These are phyloP conservation scores for Ostrea edulis DNA, from an alignment of 1,140 invertebrate species.

Conservation along the genomic window DNA sequence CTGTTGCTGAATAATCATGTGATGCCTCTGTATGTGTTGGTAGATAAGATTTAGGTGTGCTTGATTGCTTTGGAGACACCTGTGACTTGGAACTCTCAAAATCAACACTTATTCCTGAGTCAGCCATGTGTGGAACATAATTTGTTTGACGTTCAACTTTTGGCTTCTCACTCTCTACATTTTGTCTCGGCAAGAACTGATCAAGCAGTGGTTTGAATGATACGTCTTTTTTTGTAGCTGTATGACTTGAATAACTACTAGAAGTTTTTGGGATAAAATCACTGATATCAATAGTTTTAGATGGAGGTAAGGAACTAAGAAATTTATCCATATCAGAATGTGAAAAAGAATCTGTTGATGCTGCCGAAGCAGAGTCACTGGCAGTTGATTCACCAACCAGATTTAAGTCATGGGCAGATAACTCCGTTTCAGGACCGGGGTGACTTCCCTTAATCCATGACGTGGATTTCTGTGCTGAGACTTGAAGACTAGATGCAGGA, in stretches of 20 bases:
- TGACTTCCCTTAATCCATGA: constrained; percentile 55
- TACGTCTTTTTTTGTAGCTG: constrained; percentile 65
- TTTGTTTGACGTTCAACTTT: not conserved
- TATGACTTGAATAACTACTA: constrained; percentile 53
- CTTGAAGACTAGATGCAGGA: not conserved
- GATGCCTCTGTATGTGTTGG: constrained; percentile 26
- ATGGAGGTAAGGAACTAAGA: constrained; percentile 69
- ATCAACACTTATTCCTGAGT: constrained; percentile 49
- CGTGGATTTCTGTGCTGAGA: constrained; percentile 9
- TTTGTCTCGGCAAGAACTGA: not conserved
- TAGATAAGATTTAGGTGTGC: constrained; percentile 33
- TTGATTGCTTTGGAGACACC: constrained; percentile 16
- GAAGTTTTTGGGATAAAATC: constrained; percentile 59
- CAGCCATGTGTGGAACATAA: constrained; percentile 21
- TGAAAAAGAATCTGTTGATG: constrained; percentile 59
- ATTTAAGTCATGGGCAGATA: constrained; percentile 23
- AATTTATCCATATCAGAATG: constrained; percentile 71
- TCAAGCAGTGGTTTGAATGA: constrained; percentile 63
- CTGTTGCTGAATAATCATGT: constrained; percentile 5
- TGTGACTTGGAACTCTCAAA: constrained; percentile 34
- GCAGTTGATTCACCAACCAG: constrained; percentile 31
- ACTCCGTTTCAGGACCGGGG: not conserved
- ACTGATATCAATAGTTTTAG: constrained; percentile 66
- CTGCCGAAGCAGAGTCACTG: constrained; percentile 45
- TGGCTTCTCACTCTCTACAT: constrained; percentile 1